Evolutionary conservation across 2,888 invertebrate species (phyloP).

Genomic region (Leptarthrus brevirostris): DNA sequence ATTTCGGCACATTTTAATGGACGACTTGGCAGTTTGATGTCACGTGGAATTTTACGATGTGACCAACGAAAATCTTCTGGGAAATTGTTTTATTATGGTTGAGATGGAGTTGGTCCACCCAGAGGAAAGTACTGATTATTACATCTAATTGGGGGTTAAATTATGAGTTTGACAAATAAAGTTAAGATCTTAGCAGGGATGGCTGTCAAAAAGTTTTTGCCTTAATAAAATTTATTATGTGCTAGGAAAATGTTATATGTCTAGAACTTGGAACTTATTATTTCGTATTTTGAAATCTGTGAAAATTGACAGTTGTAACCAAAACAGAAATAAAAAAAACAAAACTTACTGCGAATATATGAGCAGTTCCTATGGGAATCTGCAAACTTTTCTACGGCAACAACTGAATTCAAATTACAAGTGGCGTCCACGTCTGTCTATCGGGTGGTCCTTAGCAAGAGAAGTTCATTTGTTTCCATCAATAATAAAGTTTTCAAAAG

Average conservation of each 20-base stretch:
- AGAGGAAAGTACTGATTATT: neutral
- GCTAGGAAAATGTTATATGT: no score
- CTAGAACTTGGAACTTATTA: no score
- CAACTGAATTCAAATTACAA: conserved; percentile 24
- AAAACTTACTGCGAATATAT: no score
- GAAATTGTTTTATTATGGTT: conserved; percentile 9
- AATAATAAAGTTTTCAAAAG: conserved; percentile 30
- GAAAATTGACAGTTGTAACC: no score
- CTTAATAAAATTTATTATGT: no score
- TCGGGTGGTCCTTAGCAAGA: neutral
- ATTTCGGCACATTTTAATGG: conserved; percentile 16
- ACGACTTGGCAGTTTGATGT: conserved; percentile 24
- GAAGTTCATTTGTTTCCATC: conserved; percentile 29
- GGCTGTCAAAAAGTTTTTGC: no score
- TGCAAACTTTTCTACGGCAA: conserved; percentile 10
- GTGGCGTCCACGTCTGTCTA: neutral
- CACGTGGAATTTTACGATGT: conserved; percentile 27
- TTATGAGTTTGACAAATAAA: neutral
- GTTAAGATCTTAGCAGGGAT: neutral
- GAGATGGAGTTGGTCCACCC: neutral
- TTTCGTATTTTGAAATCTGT: no score
- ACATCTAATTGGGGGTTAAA: neutral
- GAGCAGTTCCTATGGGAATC: no score
- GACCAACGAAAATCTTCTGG: conserved; percentile 8
- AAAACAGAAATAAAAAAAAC: no score